Evolutionary conservation across 2,888 invertebrate genomes (phyloP), one percentile per base, ranked within the genome.

Genomic region (Cerceris rybyensis): DNA sequence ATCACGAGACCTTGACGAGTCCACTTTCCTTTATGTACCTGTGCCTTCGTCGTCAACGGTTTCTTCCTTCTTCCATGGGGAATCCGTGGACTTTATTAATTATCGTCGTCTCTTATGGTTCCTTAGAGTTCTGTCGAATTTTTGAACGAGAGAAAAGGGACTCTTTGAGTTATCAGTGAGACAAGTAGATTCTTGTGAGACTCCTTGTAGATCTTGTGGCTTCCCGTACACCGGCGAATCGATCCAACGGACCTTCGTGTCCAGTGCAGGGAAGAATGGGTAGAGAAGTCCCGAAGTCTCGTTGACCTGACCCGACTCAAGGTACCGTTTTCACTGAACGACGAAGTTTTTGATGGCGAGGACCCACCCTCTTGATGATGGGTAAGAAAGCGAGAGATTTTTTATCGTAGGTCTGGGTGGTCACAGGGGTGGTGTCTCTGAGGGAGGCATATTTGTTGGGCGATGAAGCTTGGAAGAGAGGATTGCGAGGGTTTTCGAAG

Each of bases 191-290:
- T 63, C 71, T 43, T 54, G 59, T 54, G 65, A 13, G 46, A 59
- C 73, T 60, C 73, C 69, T 72, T 57, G 68, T 73, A 73, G 64
- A 65, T 73, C 52, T 68, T 41, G 60, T 55, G 66, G 28, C 61
- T 14, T 63, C 43, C 39, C 57, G 57, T 64, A 55, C 55, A 55
- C 73, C 75, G 59, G 55, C 71, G 28, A 65, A 67, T 70, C 63
- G 59, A 66, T 61, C 61, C 70, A 66, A 77, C 68, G 49, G 75
- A 54, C 72, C 65, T 73, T 74, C 70, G 68, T 28, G 28, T 73
- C 68, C 39, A 59, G 6, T 63, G 70, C 46, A 58, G 16, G 54
- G 67, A 71, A 67, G 42, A 14, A 61, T 14, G 7, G 60, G 16
- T 2, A 17, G 65, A 52, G 43, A 61, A 16, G 5, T 14, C 46